Percentiles rank a stretch among this genome's conserved stretches.
These are phyloP conservation scores for Otocyon megalotis DNA, from an alignment of 2,113 vertebrate species.

Conservation along the genomic window DNA sequence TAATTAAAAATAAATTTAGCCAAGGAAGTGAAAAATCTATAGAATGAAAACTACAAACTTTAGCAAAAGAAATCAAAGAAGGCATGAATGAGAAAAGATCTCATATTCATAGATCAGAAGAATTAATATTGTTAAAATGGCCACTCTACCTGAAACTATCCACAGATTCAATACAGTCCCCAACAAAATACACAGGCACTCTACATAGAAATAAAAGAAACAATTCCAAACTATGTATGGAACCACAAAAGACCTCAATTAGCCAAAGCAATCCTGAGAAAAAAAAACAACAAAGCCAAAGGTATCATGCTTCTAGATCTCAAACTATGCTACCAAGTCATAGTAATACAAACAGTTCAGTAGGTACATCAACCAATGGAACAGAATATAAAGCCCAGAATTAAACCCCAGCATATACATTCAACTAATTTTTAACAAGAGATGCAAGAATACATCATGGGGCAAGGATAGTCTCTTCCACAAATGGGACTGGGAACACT, in stretches of 20 bases:
- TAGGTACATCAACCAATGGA: neutral
- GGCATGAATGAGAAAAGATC: neutral
- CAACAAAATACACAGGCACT: neutral
- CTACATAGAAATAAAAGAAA: neutral
- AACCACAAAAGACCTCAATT: neutral
- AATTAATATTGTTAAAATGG: neutral
- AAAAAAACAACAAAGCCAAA: neutral
- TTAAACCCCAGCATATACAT: neutral
- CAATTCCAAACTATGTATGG: neutral
- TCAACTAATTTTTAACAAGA: neutral
- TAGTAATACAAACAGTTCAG: neutral
- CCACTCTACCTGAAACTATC: neutral
- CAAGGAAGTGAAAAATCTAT: neutral
- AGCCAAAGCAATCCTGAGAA: neutral
- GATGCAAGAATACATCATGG: neutral
- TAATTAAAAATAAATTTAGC: neutral
- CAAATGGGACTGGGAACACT: neutral
- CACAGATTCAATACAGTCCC: neutral
- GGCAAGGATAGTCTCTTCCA: neutral
- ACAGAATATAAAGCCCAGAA: neutral
- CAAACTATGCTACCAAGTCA: neutral
- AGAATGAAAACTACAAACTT: neutral
- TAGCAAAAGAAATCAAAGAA: neutral
- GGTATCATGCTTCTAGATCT: neutral
- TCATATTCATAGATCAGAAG: neutral